Base-by-base conservation (phyloP, 92 coral and sea anemone species). In the Zoanthus solanderi region DNA sequence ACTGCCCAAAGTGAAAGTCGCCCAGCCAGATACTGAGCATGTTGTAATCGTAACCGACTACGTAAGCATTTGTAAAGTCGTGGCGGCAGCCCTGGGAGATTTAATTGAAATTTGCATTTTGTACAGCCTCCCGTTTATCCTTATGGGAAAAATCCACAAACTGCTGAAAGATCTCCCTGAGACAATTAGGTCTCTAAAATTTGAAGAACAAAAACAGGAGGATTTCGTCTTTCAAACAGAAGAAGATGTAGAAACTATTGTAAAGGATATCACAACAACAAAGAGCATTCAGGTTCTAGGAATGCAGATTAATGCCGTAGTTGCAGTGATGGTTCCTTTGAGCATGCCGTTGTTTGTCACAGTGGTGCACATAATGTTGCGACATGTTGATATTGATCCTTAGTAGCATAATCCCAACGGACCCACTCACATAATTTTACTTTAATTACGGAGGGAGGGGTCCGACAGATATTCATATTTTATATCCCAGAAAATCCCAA, bases 51-150 rank as follows among this genome's bases (percentile, higher is more conserved):
- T 2, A 37, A 37, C 42, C 42, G 42, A 37, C 42, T 37, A 37
- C 42, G 42, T 2, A 37, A 37, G 42, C 42, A 37, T 37, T 4
- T 37, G 42, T 4, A 37, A 37, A 37, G 4, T 37, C 42, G 4
- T 37, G 2, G 5, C 89, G 7, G 78, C 81, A 30, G 81, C 84
- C 29, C 6, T 89, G 32, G 84, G 53, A 13, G 92, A 83, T 73
- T 34, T 90, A 52, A 84, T 92, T 53, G 93, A 92, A 80, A 76
- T 93, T 72, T n/a, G 86, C 18, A 91, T 94, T 29, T 60, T 94
- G 67, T 94, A 91, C 91, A 90, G 92, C 90, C 90, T 92, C 9
- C 98, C 98, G 0, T 52, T 94, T 44, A 75, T 91, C 10, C 78
- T 91, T 53, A 32, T 94, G 75, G 95, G 95, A 7, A 92, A 91